Percentiles rank a stretch among this genome's conserved stretches.
Conservation (phyloP, 2,113 vertebrate species). For the Todiramphus saurophagus region DNA sequence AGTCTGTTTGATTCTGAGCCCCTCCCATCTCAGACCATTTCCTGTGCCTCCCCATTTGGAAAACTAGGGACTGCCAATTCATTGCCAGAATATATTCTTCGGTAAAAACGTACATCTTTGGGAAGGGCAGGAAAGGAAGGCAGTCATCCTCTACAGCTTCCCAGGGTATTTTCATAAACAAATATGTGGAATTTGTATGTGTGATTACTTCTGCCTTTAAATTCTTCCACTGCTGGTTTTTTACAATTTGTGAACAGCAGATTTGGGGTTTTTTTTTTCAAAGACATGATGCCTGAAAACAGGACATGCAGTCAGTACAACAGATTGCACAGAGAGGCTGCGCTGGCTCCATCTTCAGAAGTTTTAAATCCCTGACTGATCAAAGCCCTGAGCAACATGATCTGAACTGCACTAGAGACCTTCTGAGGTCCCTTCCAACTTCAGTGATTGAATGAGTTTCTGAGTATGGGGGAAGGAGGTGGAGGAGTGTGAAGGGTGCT, state of each 20-base stretch:
- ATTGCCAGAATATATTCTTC: background rate
- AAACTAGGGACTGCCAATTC: background rate
- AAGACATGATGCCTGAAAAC: background rate
- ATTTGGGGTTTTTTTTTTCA: background rate
- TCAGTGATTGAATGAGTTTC: background rate
- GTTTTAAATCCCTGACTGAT: background rate
- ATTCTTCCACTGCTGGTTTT: background rate
- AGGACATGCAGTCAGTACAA: background rate
- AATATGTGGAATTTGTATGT: background rate
- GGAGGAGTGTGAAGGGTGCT: background rate
- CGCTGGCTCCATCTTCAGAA: background rate
- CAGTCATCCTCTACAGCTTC: background rate
- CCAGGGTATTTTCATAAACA: background rate
- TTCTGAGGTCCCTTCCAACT: background rate
- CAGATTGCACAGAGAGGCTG: background rate
- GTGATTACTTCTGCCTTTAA: background rate
- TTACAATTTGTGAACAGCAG: background rate
- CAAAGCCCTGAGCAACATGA: background rate
- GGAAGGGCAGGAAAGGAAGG: background rate
- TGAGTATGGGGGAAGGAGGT: background rate
- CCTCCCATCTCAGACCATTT: background rate
- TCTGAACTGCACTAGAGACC: background rate
- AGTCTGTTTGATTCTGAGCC: background rate
- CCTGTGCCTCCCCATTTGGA: background rate
- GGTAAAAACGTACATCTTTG: background rate